phyloP scores from a whole-genome alignment of 2,888 invertebrate species.

The Chalcosyrphus nemorum region DNA sequence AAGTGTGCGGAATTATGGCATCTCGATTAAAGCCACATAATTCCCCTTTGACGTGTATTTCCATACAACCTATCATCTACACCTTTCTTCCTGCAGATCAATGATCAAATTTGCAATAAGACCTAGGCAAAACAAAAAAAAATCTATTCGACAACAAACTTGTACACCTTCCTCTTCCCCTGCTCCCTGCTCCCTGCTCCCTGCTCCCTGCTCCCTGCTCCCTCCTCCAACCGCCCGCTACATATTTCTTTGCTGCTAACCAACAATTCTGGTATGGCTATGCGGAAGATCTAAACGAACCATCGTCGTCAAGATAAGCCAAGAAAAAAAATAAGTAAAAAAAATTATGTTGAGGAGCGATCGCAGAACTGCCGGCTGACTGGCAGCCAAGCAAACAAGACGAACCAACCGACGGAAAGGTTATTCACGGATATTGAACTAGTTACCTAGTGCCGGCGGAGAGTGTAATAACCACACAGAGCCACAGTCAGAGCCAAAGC shows the following conservation, averaged over 20 bases:
- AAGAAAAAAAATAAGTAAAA: conserved; percentile 30
- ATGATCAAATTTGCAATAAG: conserved; percentile 36
- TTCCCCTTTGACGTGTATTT: conserved; percentile 17
- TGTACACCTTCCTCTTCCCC: conserved; percentile 13
- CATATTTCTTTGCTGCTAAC: neutral
- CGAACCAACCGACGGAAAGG: conserved; percentile 74
- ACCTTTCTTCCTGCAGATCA: neutral
- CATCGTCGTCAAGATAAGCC: conserved; percentile 48
- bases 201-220: too few relatives aligned
- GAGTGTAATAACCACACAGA: conserved; percentile 70
- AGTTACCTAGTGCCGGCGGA: conserved; percentile 80
- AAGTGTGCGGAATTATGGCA: conserved; percentile 30
- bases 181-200: too few relatives aligned
- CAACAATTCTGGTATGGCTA: conserved; percentile 33
- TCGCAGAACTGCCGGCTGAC: conserved; percentile 48
- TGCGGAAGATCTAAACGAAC: conserved; percentile 60
- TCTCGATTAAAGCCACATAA: conserved; percentile 36
- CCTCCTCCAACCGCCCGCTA: neutral
- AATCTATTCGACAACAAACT: conserved; percentile 26
- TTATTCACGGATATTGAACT: conserved; percentile 80
- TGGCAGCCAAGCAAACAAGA: conserved; percentile 54
- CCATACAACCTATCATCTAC: neutral
- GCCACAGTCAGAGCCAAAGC: conserved; percentile 17
- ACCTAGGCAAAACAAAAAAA: conserved; percentile 5
- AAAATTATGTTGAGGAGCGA: conserved; percentile 29